These are phyloP conservation scores for Ariopsis seemanni DNA, from an alignment of 2,113 vertebrate genomes.

Conservation along the genomic window DNA sequence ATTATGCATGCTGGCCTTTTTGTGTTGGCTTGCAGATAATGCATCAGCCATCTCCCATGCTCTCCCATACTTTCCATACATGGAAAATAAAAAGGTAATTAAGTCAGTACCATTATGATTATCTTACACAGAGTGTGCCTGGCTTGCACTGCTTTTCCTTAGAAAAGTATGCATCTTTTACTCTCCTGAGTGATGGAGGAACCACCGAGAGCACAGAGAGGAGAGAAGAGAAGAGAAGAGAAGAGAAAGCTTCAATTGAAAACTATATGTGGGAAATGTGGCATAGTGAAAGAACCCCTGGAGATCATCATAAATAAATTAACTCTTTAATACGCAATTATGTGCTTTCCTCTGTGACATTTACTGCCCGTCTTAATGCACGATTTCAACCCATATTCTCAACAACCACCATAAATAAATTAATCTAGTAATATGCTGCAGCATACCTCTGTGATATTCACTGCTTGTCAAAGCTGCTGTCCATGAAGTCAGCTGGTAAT, in stretches of 20 bases:
- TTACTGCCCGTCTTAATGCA: conserved; percentile 44
- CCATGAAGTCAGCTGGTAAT: conserved; percentile 40
- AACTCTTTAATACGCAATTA: conserved; percentile 44
- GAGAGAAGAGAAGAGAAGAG: not conserved
- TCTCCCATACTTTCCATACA: conserved; percentile 25
- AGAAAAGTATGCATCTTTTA: conserved; percentile 7
- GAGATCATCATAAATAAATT: conserved; percentile 46
- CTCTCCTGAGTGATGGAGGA: not conserved
- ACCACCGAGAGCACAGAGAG: not conserved
- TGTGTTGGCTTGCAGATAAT: conserved; percentile 34
- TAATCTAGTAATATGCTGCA: conserved; percentile 12
- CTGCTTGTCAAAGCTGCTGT: conserved; percentile 15
- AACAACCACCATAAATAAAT: conserved; percentile 38
- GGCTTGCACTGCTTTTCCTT: conserved; percentile 4
- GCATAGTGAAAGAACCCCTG: conserved; percentile 5
- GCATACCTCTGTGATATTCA: conserved; percentile 43
- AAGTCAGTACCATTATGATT: conserved; percentile 43
- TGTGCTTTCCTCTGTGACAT: conserved; percentile 45
- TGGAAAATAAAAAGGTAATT: conserved; percentile 57
- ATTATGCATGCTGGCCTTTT: conserved; percentile 38
- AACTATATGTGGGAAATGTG: not conserved
- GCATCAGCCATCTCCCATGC: conserved; percentile 19
- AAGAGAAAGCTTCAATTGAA: not conserved
- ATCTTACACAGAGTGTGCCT: conserved; percentile 40
- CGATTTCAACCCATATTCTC: conserved; percentile 3